phyloP scores from a whole-genome alignment of 2,113 vertebrate genomes.

The Hypanus sabinus region DNA sequence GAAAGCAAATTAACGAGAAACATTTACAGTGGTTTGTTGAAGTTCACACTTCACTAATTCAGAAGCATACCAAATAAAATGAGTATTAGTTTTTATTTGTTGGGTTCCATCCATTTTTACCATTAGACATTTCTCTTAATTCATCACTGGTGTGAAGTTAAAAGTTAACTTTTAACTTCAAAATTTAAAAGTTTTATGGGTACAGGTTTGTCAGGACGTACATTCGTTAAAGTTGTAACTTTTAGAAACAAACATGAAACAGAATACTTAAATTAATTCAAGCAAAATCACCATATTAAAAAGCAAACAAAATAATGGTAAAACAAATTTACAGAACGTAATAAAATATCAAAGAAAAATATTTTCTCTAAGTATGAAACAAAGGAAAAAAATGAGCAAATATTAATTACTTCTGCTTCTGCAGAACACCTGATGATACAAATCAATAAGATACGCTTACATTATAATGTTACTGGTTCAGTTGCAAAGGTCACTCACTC shows the following conservation, averaged over 20 bases:
- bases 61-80: not conserved
- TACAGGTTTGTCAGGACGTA: not conserved
- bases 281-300: not conserved
- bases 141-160: not conserved
- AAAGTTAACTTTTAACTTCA: too few relatives aligned
- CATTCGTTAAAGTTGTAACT: conserved; percentile 30
- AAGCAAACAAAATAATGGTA: not conserved
- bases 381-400: not conserved
- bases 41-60: not conserved
- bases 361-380: not conserved
- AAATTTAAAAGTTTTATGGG: not conserved
- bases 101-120: not conserved
- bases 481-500: not conserved
- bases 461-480: not conserved
- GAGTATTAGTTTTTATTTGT: conserved; percentile 6
- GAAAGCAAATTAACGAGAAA: not conserved
- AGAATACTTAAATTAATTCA: not conserved
- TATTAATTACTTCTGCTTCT: not conserved
- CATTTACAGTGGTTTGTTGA: not conserved
- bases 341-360: not conserved
- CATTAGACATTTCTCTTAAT: not conserved
- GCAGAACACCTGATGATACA: not conserved
- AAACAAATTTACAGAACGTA: not conserved
- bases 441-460: not conserved
- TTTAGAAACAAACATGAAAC: not conserved